phyloP scores from a whole-genome alignment of 2,797 vertebrate species.

The Melanotaenia pygmaea region DNA sequence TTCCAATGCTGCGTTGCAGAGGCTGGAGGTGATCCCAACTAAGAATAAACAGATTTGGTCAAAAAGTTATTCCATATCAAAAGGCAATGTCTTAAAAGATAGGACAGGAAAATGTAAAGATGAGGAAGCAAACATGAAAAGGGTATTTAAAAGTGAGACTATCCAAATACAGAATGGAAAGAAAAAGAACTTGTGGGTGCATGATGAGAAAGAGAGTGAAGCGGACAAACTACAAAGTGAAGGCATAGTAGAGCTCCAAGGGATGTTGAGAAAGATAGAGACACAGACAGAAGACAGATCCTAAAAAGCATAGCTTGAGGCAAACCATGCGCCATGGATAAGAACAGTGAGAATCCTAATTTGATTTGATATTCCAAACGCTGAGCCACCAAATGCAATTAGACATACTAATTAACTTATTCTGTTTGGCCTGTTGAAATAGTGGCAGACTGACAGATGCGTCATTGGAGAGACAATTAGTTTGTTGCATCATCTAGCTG shows the following conservation, averaged over 20 bases:
- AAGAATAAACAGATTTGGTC: neutral
- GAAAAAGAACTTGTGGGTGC: conserved; percentile 41
- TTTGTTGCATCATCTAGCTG: conserved; percentile 60
- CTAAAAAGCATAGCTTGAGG: conserved; percentile 73
- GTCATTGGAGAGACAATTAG: conserved; percentile 58
- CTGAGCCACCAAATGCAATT: conserved; percentile 76
- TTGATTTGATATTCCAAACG: conserved; percentile 75
- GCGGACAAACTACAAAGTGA: conserved; percentile 52
- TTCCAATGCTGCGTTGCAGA: no score
- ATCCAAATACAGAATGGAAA: conserved; percentile 37
- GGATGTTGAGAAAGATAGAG: conserved; percentile 54
- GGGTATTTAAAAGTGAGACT: conserved; percentile 31
- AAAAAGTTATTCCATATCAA: neutral
- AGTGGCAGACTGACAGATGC: conserved; percentile 62
- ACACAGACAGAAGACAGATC: conserved; percentile 71
- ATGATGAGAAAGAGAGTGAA: conserved; percentile 32
- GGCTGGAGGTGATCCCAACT: no score
- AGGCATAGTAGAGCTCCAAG: conserved; percentile 51
- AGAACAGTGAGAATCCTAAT: conserved; percentile 72
- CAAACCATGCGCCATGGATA: conserved; percentile 62
- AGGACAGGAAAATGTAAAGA: conserved; percentile 27
- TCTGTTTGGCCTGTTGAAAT: conserved; percentile 66
- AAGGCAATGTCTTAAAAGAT: neutral
- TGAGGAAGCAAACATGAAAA: conserved; percentile 9
- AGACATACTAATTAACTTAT: conserved; percentile 77